Evolutionary conservation across 2,113 vertebrate species (phyloP), one percentile per base, ranked within the genome.

Genomic region (Clarias magur): DNA sequence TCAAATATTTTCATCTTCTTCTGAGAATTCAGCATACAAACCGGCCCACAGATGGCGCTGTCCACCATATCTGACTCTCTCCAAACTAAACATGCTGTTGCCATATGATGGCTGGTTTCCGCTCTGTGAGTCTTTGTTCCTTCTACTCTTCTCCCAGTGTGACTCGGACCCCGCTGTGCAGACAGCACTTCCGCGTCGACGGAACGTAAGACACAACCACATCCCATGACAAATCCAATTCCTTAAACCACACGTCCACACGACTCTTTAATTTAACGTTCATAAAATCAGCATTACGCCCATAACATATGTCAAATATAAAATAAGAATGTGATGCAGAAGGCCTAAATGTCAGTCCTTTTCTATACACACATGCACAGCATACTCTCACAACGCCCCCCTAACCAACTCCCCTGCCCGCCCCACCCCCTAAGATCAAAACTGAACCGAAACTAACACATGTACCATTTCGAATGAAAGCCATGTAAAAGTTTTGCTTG

Each of bases 21-120:
- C n/a, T 34, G 17, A 54, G 9, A 70, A 13, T 34, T 76, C 13
- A 85, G 34, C 57, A 68, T 68, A 27, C 11, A 4, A 42, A 13
- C 21, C 21, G 4, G 76, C 92, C 95, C 84, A 90, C 88, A 95
- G 95, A 94, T 93, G 94, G 94, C 59, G 93, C 91, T 93, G 90
- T 92, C 91, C 85, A 15, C 93, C 93, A 92, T 54, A 83, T 78
- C 80, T 92, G 89, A 57, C 27, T 88, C 70, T 72, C 75, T 85
- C 80, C 75, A 23, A 73, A 57, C 23, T 17, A 48, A 87, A 68
- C 80, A 88, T 79, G 63, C 85, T 87, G 25, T 67, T 75, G 75
- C 85, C 81, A 83, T 72, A 82, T 81, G 79, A 83, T 85, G 78
- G 73, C 48, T 88, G 79, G 80, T 80, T 84, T 84, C 60, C 23